Percentiles rank a stretch among this genome's conserved stretches.
These are phyloP conservation scores for Atopsyche davidsoni DNA, from an alignment of 1,140 invertebrate genomes.

Conservation along the genomic window DNA sequence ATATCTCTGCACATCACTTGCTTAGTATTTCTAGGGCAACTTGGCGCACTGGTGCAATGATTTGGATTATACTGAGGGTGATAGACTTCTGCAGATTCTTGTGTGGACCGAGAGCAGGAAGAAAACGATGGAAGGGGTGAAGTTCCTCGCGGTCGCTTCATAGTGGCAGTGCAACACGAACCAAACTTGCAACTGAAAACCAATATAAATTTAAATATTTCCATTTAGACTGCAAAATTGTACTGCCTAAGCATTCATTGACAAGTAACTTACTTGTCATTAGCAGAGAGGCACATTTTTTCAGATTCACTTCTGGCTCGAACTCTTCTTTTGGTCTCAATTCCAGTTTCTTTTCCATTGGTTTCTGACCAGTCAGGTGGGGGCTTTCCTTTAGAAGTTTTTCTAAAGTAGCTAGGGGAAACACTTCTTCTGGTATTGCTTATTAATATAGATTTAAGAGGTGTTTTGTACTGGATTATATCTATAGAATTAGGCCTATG, in stretches of 20 bases:
- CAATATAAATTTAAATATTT: constrained; percentile 6
- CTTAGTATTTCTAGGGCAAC: constrained; percentile 1
- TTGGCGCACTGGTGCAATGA: neutral
- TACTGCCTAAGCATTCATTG: neutral
- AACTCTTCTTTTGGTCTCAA: constrained; percentile 20
- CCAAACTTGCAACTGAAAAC: constrained; percentile 22
- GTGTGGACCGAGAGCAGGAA: constrained; percentile 2
- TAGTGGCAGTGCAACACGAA: constrained; percentile 16
- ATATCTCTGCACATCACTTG: constrained; percentile 20
- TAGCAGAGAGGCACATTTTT: constrained; percentile 15
- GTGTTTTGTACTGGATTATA: constrained; percentile 14
- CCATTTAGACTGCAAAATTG: neutral
- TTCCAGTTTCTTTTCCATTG: neutral
- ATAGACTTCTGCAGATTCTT: constrained; percentile 6
- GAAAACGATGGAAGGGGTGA: constrained; percentile 13
- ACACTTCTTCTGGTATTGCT: constrained; percentile 25
- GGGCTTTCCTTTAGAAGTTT: constrained; percentile 20
- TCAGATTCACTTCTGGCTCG: constrained; percentile 27
- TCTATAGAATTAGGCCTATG: constrained; percentile 14
- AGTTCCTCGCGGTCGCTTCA: constrained; percentile 16
- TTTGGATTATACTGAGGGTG: neutral
- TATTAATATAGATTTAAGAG: constrained; percentile 14
- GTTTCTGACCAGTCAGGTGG: constrained; percentile 20
- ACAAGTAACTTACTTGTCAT: constrained; percentile 10
- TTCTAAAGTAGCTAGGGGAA: constrained; percentile 27